Base-by-base conservation (phyloP, 2,113 vertebrate genomes). In the Andinoacara biseriatus region DNA sequence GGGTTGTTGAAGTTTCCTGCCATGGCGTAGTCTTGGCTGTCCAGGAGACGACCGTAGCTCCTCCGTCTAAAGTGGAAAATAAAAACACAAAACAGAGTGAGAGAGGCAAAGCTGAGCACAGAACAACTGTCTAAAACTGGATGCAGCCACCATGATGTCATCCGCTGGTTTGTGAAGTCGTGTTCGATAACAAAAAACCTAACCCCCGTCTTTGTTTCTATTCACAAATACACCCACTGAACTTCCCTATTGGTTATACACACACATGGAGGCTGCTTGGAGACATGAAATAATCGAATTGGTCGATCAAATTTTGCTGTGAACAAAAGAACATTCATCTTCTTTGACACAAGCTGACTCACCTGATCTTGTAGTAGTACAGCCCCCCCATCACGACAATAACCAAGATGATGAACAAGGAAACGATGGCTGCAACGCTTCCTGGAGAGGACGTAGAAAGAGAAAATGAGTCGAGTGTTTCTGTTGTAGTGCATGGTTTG, bases 1-100 rank as follows among this genome's bases (percentile, higher is more conserved):
- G 98, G 98, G 86, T 98, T 99, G 95, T 93, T 96, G 96, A 97
- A 98, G 74, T 90, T 89, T 24, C 10, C 86, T 5, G 83, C 29
- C 46, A 94, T 94, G 29, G 94, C 87, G 0, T 94, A 95, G n/a
- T 97, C 96, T 0, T 92, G 94, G 62, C 95, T 96, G 0, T 98
- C 96, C 90, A 95, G 49, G 17, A 98, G 96, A 61, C 94, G 94
- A 72, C 97, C 96, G 0, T 98, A 98, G 10, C 97, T 95, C 56
- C 94, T 90, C n/a, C 95, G 95, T 89, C 97, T 99, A 91, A 0
- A 86, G 63, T 9, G 7, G n/a, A 49, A 15, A 56, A 56, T 6
- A 43, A 18, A 72, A 54, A 54, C 6, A n/a, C 26, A 31, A 72
- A 72, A 72, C 1, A 1, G 31, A 62, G 4, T 49, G 3, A 74